Evolutionary conservation across 2,113 vertebrate genomes (phyloP).

Genomic region (Capra hircus): DNA sequence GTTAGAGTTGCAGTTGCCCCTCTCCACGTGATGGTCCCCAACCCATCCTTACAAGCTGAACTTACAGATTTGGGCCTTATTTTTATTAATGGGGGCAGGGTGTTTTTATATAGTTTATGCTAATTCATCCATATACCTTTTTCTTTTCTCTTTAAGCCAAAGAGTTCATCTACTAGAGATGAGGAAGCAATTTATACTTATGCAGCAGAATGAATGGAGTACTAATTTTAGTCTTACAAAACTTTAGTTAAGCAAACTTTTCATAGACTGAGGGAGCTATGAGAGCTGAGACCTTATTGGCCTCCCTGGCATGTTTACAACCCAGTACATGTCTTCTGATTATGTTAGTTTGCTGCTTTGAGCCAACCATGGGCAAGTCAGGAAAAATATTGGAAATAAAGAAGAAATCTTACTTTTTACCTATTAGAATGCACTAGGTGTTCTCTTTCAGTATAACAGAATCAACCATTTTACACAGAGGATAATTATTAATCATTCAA

Average conservation of each 20-base stretch:
- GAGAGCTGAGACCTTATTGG: not conserved
- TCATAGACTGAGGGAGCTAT: not conserved
- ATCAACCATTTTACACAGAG: not conserved
- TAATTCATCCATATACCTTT: not conserved
- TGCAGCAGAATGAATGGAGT: not conserved
- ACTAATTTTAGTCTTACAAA: not conserved
- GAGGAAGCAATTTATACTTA: not conserved
- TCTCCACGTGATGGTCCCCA: rapidly evolving
- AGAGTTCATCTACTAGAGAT: not conserved
- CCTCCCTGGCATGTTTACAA: not conserved
- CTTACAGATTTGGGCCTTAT: not conserved
- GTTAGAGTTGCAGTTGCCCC: not conserved
- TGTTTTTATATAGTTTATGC: not conserved
- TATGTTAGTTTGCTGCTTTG: not conserved
- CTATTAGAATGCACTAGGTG: not conserved
- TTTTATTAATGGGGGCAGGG: not conserved
- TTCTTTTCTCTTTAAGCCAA: not conserved
- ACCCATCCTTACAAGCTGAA: not conserved
- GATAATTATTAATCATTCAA: not conserved
- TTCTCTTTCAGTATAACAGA: not conserved
- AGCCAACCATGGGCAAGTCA: not conserved
- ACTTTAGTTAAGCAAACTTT: not conserved
- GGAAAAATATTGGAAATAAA: not conserved
- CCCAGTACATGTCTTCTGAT: not conserved
- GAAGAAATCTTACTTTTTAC: not conserved